Base-by-base conservation (phyloP, 2,113 vertebrate species). In the Oostethus manadensis region DNA sequence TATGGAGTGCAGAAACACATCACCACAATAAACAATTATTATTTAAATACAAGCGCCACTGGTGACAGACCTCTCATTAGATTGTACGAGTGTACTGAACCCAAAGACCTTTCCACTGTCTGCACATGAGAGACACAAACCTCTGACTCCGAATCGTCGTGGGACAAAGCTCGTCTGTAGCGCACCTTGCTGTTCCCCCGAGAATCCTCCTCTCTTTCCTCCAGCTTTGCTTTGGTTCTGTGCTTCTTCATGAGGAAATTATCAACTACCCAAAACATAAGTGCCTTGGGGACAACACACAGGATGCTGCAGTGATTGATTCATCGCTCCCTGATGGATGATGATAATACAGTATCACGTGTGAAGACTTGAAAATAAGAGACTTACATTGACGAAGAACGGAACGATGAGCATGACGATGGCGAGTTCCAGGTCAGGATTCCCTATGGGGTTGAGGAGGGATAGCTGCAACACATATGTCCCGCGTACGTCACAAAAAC, bases 221-320 rank as follows among this genome's bases (percentile, higher is more conserved):
- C 97, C 42, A 92, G 84, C 74, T 99, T 99, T 82, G 94, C 97
- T 94, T 99, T 99, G 89, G 94, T 98, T 79, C 93, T 93, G 62
- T 95, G 92, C 84, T 98, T 99, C 84, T 96, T 99, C 97, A 99
- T 99, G 62, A 99, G 90, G 78, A 99, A 99, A 79, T 99, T 98
- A 88, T 98, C 97, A 51, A 98, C 95, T 62, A 98, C 95, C 97
- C 97, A 99, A 82, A 99, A 98, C 94, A 97, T 98, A 51, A 98
- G 88, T 1, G 94, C 93, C 96, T 42, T 98, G 79, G 56, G 22
- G 21, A 18, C 64, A 65, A 63, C 35, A 59, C 1, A 64, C 8
- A 13, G 38, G 46, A 38, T 0, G 21, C 1, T 9, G 17, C 10
- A 1, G 16, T 71, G 15, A 60, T 35, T 21, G 10, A 33, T 6